Conservation (phyloP, 2,113 vertebrate species). For the Burhinus bistriatus region DNA sequence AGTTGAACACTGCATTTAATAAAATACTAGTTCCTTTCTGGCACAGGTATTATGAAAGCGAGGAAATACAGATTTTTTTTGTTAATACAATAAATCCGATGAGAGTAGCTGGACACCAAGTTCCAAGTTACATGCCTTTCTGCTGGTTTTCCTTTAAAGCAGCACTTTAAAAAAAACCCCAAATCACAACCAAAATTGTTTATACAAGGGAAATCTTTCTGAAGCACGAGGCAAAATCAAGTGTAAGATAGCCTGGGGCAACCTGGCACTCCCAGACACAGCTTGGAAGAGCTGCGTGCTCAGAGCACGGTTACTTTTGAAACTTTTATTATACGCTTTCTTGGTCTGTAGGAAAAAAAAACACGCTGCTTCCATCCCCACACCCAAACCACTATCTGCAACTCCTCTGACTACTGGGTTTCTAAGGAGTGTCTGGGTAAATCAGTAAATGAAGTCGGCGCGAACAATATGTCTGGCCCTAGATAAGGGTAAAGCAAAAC, state of each 20-base stretch:
- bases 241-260: slow-evolving; percentile 17
- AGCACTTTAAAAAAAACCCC: neutral
- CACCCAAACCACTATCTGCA: slow-evolving; percentile 65
- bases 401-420: slow-evolving; percentile 49
- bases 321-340: slow-evolving; percentile 1
- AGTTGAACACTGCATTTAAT: neutral
- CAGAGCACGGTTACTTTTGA: neutral
- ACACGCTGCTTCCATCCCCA: slow-evolving; percentile 40
- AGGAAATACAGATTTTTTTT: neutral
- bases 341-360: neutral
- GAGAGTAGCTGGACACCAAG: neutral
- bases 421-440: slow-evolving; percentile 71
- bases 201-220: slow-evolving; percentile 23
- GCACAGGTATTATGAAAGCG: neutral
- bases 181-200: slow-evolving; percentile 11
- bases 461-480: slow-evolving; percentile 51
- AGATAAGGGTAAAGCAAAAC: slow-evolving; percentile 67
- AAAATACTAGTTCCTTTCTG: neutral
- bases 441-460: slow-evolving; percentile 57
- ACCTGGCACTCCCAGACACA: slow-evolving; percentile 10
- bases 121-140: neutral
- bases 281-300: neutral
- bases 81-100: neutral
- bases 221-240: slow-evolving; percentile 23
- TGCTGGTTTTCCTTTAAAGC: neutral